Base-by-base conservation (phyloP, 2,797 vertebrate genomes). In the Sus cebifrons region DNA sequence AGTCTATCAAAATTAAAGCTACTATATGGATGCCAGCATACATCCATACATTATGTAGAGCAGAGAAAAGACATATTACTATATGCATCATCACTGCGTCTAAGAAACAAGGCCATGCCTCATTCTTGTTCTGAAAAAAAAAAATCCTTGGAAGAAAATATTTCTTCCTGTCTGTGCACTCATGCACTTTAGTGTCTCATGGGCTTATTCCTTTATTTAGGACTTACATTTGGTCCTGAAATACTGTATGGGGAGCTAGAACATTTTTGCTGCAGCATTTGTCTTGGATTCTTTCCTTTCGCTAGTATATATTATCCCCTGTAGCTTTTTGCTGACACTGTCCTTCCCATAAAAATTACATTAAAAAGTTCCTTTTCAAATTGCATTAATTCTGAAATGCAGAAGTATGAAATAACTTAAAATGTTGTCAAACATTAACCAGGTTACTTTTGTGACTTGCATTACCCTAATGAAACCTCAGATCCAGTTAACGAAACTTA, bases 171-270 rank as follows among this genome's bases (percentile, higher is more conserved):
- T 70, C 12, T 56, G 29, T 67, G 40, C 52, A 89, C 56, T 25
- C 71, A 15, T 86, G 23, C 36, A 94, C 44, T 25, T 73, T 0
- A 23, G 1, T 52, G 86, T 97, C 64, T 87, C 64, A 0, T 81
- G 71, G 58, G 77, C 36, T 40, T 93, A 14, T 60, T 92, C 12
- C 44, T 96, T 97, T 89, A 92, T 62, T 85, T 67, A 94, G 78
- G 83, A 92, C 79, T 96, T 96, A 94, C 2, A 91, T 23, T 56
- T 89, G 74, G 21, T 56, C 54, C 44, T 93, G 36, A 97, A 98
- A 95, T 84, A 62, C 17, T 71, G 25, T 21, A 15, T 3, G 27
- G 13, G 71, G 32, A 97, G 54, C 79, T 20, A 97, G 32, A 67
- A 36, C 11, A 86, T 73, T 93, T 93, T 91, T 77, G n/a, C 75